A percentile compares a stretch with the other conserved stretches of the same genome.
These are phyloP conservation scores for Hydraecia micacea DNA, from an alignment of 2,888 invertebrate genomes.

Conservation along the genomic window DNA sequence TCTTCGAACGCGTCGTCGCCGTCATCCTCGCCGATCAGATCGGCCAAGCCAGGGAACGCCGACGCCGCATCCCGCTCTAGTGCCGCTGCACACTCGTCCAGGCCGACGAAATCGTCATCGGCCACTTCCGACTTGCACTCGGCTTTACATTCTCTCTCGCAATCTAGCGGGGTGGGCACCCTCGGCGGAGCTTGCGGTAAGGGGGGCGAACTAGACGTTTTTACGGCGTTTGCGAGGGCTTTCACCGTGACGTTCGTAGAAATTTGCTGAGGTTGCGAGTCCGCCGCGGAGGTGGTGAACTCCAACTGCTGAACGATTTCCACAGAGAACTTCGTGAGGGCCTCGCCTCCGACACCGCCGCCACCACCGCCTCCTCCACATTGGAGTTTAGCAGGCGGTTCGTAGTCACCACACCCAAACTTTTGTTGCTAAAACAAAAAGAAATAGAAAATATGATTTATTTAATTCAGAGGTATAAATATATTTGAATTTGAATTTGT, in stretches of 20 bases:
- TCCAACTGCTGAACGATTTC: constrained; percentile 98
- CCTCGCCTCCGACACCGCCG: constrained; percentile 87
- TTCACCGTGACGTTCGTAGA: constrained; percentile 98
- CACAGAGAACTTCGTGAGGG: constrained; percentile 94
- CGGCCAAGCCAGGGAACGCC: constrained; percentile 94
- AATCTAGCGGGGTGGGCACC: constrained; percentile 95
- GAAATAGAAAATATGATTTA: constrained; percentile 70
- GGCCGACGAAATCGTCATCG: constrained; percentile 96
- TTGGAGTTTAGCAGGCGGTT: constrained; percentile 94
- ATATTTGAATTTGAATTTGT: no score
- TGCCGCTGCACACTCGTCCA: constrained; percentile 95
- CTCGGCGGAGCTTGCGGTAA: constrained; percentile 87
- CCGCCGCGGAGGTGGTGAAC: constrained; percentile 96
- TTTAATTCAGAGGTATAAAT: constrained; percentile 14
- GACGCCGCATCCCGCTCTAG: constrained; percentile 95
- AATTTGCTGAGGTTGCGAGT: constrained; percentile 96
- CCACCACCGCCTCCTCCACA: constrained; percentile 83
- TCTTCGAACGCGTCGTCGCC: constrained; percentile 96
- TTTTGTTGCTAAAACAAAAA: constrained; percentile 94
- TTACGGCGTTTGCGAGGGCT: constrained; percentile 88
- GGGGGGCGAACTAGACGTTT: constrained; percentile 85
- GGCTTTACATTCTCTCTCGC: constrained; percentile 94
- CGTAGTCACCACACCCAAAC: constrained; percentile 93
- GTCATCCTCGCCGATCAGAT: constrained; percentile 96
- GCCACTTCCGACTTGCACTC: constrained; percentile 95